Conservation (phyloP, 2,888 invertebrate species). For the Stegana nigrithorax region DNA sequence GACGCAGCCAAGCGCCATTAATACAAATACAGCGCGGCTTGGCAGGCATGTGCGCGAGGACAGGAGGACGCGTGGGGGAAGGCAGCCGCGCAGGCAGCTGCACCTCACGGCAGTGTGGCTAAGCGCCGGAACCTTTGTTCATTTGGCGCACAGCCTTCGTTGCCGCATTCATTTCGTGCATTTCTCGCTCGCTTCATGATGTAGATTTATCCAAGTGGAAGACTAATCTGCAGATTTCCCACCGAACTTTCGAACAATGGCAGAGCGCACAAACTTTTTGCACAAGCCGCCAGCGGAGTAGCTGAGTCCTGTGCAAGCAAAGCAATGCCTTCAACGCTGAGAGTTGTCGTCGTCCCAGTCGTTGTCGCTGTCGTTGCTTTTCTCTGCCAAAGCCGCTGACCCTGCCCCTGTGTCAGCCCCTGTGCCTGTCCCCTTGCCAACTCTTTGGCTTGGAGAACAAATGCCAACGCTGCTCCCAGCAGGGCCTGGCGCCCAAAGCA, state of each 20-base stretch:
- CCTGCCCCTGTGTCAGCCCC: background rate
- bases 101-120: too few species aligned
- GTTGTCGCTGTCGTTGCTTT: background rate
- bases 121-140: background rate
- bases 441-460: slow-evolving; percentile 18
- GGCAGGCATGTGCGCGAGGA: background rate
- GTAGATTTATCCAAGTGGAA: slow-evolving; percentile 15
- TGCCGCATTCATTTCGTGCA: background rate
- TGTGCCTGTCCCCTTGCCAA: background rate
- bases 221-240: slow-evolving; percentile 13
- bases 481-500: background rate
- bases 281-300: background rate
- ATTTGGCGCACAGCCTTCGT: background rate
- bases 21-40: background rate
- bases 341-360: slow-evolving; percentile 33
- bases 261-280: background rate
- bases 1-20: background rate
- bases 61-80: background rate
- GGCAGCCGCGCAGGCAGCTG: background rate
- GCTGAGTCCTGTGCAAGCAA: too few species aligned
- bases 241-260: background rate
- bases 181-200: background rate
- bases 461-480: background rate
- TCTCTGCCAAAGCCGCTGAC: background rate
- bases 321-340: slow-evolving; percentile 13